Evolutionary conservation across 2,797 vertebrate genomes (phyloP).

Genomic region (Taeniopygia guttata): DNA sequence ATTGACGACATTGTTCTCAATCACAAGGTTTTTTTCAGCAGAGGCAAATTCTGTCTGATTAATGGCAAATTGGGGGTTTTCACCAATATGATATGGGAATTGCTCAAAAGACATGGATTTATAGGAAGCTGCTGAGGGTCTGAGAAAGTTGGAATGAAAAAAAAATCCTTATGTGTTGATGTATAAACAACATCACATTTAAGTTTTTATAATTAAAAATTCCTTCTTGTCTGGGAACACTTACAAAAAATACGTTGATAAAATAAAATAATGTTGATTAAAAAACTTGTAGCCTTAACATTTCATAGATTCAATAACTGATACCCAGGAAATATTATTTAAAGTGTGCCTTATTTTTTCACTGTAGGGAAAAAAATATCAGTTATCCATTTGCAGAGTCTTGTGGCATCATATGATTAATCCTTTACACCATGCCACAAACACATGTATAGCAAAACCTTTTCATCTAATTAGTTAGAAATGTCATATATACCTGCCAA

Average conservation of each 20-base stretch:
- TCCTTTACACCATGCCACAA: neutral
- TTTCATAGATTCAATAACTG: neutral
- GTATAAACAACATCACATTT: neutral
- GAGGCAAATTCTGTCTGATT: neutral
- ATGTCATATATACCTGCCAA: neutral
- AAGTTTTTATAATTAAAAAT: neutral
- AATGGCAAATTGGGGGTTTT: neutral
- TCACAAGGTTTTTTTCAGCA: accelerated
- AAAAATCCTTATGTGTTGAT: neutral
- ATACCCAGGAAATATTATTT: neutral
- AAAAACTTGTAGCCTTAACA: neutral
- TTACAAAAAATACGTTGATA: no score
- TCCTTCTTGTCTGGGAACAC: neutral
- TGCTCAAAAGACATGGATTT: neutral
- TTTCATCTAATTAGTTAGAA: neutral
- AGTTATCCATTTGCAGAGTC: neutral
- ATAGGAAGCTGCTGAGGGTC: neutral
- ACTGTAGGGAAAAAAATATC: neutral
- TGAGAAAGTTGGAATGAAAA: neutral
- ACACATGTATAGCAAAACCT: neutral
- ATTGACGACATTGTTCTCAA: neutral
- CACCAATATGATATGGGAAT: neutral
- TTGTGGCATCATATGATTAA: neutral
- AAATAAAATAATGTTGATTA: neutral
- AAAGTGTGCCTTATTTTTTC: neutral